These are phyloP conservation scores for Poeciliopsis gracilis DNA, from an alignment of 2,797 vertebrate genomes.

Conservation along the genomic window DNA sequence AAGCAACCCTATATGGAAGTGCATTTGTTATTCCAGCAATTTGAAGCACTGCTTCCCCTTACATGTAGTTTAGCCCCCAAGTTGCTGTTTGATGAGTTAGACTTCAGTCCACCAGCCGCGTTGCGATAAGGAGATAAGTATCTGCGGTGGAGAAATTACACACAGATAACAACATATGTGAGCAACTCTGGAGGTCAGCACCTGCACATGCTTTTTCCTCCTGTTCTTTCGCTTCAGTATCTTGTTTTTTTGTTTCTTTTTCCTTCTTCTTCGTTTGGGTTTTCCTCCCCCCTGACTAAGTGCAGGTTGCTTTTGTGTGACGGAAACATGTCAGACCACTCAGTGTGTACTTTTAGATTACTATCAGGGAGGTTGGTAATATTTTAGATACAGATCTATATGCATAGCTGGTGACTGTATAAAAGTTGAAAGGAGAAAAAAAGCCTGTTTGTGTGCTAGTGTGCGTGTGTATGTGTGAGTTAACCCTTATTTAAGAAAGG, in stretches of 20 bases:
- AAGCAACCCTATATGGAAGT: slow-evolving; percentile 46
- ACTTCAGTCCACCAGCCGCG: slow-evolving; percentile 63
- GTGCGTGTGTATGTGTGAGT: slow-evolving; percentile 14
- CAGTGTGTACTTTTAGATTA: slow-evolving; percentile 66
- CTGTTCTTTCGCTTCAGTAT: slow-evolving; percentile 55
- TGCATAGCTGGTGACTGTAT: slow-evolving; percentile 66
- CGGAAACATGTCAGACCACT: slow-evolving; percentile 69
- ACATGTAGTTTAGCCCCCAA: slow-evolving; percentile 64
- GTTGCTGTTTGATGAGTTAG: slow-evolving; percentile 54
- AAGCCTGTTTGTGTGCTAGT: slow-evolving; percentile 17
- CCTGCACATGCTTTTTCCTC: slow-evolving; percentile 71
- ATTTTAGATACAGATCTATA: slow-evolving; percentile 77
- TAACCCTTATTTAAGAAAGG: slow-evolving; percentile 34
- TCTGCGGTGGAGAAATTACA: slow-evolving; percentile 77
- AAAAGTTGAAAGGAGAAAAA: slow-evolving; percentile 67
- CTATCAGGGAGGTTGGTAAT: slow-evolving; percentile 69
- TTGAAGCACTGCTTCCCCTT: slow-evolving; percentile 47
- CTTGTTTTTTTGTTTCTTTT: not conserved
- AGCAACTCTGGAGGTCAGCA: slow-evolving; percentile 79
- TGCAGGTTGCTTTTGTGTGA: slow-evolving; percentile 74
- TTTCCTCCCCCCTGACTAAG: slow-evolving; percentile 19
- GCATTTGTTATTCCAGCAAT: slow-evolving; percentile 52
- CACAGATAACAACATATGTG: slow-evolving; percentile 79
- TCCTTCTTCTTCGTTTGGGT: slow-evolving; percentile 27
- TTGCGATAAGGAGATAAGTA: slow-evolving; percentile 80